phyloP scores from a whole-genome alignment of 2,113 vertebrate species.

The Protobothrops flavoviridis region DNA sequence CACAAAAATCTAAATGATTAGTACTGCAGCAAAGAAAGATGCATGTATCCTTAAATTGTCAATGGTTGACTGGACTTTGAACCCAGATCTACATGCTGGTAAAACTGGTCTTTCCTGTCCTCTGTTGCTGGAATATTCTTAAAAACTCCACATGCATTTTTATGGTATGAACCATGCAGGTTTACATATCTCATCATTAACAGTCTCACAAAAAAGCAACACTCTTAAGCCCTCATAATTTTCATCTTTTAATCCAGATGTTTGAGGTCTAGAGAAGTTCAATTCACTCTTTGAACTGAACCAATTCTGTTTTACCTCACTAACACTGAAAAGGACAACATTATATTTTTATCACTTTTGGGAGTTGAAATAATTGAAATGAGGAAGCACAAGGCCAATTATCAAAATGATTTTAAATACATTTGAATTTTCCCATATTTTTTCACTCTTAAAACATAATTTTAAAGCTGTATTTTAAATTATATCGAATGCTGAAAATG shows the following conservation, averaged over 20 bases:
- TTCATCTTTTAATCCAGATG: background rate
- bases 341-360: slow-evolving; percentile 17
- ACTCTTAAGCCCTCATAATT: background rate
- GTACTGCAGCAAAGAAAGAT: background rate
- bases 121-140: background rate
- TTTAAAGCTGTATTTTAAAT: slow-evolving; percentile 6
- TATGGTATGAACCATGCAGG: background rate
- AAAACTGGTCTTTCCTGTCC: background rate
- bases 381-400: slow-evolving; percentile 1
- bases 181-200: slow-evolving; percentile 1
- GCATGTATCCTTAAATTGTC: background rate
- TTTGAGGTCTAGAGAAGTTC: background rate
- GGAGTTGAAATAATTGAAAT: background rate
- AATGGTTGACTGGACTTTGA: background rate
- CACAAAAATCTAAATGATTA: background rate
- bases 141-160: background rate
- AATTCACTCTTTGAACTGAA: slow-evolving; percentile 17
- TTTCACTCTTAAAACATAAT: background rate
- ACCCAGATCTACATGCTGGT: background rate
- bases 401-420: background rate
- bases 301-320: background rate
- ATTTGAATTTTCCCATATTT: slow-evolving; percentile 1
- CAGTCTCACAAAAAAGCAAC: slow-evolving; percentile 9
- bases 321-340: background rate
- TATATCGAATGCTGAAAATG: background rate